phyloP scores from a whole-genome alignment of 1,140 invertebrate genomes.

The Heliconius hermathena region DNA sequence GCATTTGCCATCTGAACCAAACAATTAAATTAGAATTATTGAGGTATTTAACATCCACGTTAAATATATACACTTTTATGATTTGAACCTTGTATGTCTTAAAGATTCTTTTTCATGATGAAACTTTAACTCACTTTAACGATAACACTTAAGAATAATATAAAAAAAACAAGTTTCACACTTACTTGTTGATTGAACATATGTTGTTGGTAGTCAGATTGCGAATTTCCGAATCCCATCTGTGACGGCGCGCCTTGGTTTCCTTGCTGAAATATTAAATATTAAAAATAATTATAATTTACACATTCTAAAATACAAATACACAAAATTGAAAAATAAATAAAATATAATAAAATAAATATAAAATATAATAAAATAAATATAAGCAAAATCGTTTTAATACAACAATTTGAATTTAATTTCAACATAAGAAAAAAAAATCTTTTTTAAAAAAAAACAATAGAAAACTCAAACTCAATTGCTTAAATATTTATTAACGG shows the following conservation, averaged over 20 bases:
- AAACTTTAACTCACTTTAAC: neutral
- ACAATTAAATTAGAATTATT: neutral
- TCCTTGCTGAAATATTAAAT: constrained; percentile 50
- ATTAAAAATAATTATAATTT: neutral
- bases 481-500: too few relatives aligned
- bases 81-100: too few relatives aligned
- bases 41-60: too few relatives aligned
- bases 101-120: too few relatives aligned
- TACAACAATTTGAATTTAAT: too few relatives aligned
- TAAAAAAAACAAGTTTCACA: neutral
- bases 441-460: too few relatives aligned
- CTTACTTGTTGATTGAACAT: constrained; percentile 63
- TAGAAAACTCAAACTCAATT: too few relatives aligned
- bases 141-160: neutral
- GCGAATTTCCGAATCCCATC: constrained; percentile 62
- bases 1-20: constrained; percentile 70
- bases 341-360: too few relatives aligned
- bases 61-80: too few relatives aligned
- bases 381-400: too few relatives aligned
- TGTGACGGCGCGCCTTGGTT: constrained; percentile 68
- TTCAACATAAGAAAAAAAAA: too few relatives aligned
- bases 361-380: too few relatives aligned
- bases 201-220: constrained; percentile 67
- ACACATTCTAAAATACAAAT: neutral
- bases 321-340: neutral